A percentile compares a stretch with the other conserved stretches of the same genome.
These are phyloP conservation scores for Papilio machaon DNA, from an alignment of 1,140 invertebrate species.

Conservation along the genomic window DNA sequence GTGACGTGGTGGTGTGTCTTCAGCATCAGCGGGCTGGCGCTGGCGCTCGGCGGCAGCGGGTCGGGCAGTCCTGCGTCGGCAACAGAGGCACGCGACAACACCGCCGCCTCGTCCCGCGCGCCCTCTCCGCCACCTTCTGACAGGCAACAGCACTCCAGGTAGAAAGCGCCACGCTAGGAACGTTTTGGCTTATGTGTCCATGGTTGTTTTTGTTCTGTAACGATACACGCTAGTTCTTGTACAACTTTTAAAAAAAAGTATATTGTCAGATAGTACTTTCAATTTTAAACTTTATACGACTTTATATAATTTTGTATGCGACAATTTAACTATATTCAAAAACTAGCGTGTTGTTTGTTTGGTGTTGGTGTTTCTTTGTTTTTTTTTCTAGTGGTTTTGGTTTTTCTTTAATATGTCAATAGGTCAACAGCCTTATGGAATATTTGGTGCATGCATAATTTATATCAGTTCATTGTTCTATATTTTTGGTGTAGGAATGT, in stretches of 20 bases:
- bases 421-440: constrained; percentile 25
- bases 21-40: constrained; percentile 82
- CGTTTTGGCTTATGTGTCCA: constrained; percentile 71
- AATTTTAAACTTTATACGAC: neutral
- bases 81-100: constrained; percentile 65
- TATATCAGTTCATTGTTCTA: constrained; percentile 15
- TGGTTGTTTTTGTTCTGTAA: constrained; percentile 60
- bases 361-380: constrained; percentile 51
- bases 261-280: neutral
- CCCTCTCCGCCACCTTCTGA: constrained; percentile 71
- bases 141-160: constrained; percentile 77
- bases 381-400: constrained; percentile 46
- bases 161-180: constrained; percentile 74
- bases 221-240: constrained; percentile 55
- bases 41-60: constrained; percentile 79
- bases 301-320: neutral
- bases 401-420: constrained; percentile 40
- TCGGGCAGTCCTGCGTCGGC: constrained; percentile 66
- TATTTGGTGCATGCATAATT: constrained; percentile 24
- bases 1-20: constrained; percentile 79
- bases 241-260: neutral
- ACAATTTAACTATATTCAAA: constrained; percentile 8
- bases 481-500: constrained; percentile 15
- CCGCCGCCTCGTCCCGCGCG: constrained; percentile 69
- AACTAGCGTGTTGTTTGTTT: constrained; percentile 48